Conservation (phyloP, 2,113 vertebrate species). For the Eulemur rufifrons region DNA sequence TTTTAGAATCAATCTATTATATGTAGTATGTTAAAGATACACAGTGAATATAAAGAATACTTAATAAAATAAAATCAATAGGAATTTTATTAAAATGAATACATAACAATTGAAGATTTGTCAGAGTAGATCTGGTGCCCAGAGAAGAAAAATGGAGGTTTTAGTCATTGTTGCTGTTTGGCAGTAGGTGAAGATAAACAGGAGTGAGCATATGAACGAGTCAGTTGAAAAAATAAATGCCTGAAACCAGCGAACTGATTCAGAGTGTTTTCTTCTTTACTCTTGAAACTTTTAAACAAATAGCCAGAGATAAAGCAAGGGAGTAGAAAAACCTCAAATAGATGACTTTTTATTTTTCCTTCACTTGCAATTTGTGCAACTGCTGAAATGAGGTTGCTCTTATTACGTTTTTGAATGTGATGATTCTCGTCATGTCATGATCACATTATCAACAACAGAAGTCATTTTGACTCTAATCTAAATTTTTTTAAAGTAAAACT, state of each 20-base stretch:
- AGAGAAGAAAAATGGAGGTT: not conserved
- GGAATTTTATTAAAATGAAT: not conserved
- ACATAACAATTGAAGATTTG: not conserved
- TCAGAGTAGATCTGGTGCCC: not conserved
- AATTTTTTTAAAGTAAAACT: not conserved
- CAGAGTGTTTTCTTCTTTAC: not conserved
- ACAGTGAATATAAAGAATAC: not conserved
- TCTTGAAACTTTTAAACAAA: constrained; percentile 38
- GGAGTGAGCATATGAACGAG: not conserved
- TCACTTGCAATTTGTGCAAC: not conserved
- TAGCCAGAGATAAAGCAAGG: not conserved
- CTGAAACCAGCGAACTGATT: not conserved
- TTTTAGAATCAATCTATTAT: constrained; percentile 11
- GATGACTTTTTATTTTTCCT: not conserved
- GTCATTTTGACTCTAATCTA: not conserved
- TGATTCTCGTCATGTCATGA: not conserved
- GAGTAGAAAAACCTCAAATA: not conserved
- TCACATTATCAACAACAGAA: not conserved
- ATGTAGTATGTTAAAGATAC: not conserved
- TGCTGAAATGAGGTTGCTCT: not conserved
- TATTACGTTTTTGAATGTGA: not conserved
- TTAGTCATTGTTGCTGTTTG: not conserved
- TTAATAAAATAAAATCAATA: not conserved
- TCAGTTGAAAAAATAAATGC: not conserved
- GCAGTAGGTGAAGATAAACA: not conserved